Percentiles rank a stretch among this genome's conserved stretches.
Evolutionary conservation across 2,888 invertebrate species (phyloP).

Genomic region (Caenorhabditis sp.): DNA sequence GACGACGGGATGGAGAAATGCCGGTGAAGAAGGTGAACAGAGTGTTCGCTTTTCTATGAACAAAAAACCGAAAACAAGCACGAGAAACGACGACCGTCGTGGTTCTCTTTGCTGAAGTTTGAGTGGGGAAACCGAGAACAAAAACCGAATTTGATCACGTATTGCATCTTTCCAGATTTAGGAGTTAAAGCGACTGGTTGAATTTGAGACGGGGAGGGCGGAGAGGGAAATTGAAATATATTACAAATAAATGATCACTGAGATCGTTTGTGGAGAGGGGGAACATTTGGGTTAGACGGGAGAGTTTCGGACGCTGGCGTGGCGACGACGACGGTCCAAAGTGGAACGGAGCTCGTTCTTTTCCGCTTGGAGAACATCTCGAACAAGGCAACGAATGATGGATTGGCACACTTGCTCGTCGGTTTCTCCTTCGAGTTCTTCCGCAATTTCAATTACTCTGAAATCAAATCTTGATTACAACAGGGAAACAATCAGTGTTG

Average conservation of each 20-base stretch:
- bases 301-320: conserved; percentile 50
- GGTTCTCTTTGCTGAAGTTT: background rate
- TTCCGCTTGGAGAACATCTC: conserved; percentile 70
- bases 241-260: conserved; percentile 21
- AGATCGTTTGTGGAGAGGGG: conserved; percentile 19
- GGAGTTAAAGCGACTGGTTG: conserved; percentile 31
- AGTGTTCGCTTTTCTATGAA: conserved; percentile 20
- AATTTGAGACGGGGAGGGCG: conserved; percentile 16
- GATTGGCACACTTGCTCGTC: conserved; percentile 66
- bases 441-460: conserved; percentile 68
- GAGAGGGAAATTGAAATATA: conserved; percentile 15
- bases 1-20: conserved; percentile 1
- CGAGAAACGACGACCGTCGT: background rate
- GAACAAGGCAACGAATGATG: conserved; percentile 69
- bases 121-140: conserved; percentile 13
- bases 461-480: conserved; percentile 13
- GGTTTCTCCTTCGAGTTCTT: conserved; percentile 64
- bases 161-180: conserved; percentile 45
- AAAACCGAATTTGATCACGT: conserved; percentile 43
- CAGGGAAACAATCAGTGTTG: background rate
- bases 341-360: conserved; percentile 64
- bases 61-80: conserved; percentile 21
- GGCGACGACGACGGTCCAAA: conserved; percentile 60
- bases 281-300: conserved; percentile 45
- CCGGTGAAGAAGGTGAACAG: background rate